A percentile compares a stretch with the other conserved stretches of the same genome.
Evolutionary conservation across 92 coral and sea anemone genomes (phyloP).

Genomic region (Parazoanthus darwini): DNA sequence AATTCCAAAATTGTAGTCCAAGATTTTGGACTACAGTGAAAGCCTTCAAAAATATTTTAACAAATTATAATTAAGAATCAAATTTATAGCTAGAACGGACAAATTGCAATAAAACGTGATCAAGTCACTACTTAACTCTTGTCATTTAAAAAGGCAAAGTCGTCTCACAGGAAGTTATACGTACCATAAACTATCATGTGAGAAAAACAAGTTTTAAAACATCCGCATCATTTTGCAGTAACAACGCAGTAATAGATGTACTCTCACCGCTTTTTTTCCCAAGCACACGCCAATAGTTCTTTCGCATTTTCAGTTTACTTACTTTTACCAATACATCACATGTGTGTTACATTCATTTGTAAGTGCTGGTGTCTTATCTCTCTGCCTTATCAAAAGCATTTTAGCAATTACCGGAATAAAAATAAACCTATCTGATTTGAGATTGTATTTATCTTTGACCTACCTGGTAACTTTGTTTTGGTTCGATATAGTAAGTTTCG

Average conservation of each 20-base stretch:
- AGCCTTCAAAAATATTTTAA: too few species aligned
- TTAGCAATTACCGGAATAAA: not conserved
- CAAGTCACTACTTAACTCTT: too few species aligned
- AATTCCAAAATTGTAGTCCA: too few species aligned
- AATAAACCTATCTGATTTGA: not conserved
- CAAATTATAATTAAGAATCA: too few species aligned
- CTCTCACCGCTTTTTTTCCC: not conserved
- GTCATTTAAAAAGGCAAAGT: too few species aligned
- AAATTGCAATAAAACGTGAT: too few species aligned
- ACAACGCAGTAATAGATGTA: not conserved
- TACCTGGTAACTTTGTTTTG: conserved; percentile 52
- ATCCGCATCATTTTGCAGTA: not conserved
- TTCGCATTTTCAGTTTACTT: not conserved
- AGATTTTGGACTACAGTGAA: too few species aligned
- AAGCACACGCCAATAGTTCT: too few species aligned
- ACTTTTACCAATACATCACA: not conserved
- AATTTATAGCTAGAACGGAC: too few species aligned
- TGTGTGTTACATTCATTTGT: not conserved
- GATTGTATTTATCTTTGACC: not conserved
- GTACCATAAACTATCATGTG: too few species aligned
- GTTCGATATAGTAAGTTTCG: conserved; percentile 59
- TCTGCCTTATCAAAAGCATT: not conserved
- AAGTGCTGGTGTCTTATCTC: not conserved
- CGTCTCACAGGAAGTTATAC: too few species aligned
- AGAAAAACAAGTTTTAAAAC: too few species aligned